Base-by-base conservation (phyloP, 2,888 invertebrate species). In the Argynnis bischoffii region DNA sequence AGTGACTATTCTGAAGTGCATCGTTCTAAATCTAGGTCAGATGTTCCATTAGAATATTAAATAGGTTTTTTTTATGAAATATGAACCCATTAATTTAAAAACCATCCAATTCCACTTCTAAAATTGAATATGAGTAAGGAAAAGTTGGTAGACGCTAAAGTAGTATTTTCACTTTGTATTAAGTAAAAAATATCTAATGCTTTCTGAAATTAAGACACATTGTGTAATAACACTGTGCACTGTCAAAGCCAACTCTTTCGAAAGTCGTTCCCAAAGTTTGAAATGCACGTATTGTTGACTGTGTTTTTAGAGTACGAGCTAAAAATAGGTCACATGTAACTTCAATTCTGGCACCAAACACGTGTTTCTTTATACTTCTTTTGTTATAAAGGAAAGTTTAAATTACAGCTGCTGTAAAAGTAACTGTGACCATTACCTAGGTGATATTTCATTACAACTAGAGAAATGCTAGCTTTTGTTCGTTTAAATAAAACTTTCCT, bases 1-100 rank as follows among this genome's bases (percentile, higher is more conserved):
- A 67, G 46, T 54, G 63, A 53, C 47, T 51, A 53, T 35, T 65
- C 55, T 46, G 46, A 67, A 48, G 63, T 67, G 63, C 67, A 63
- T 59, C 54, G 67, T 46, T 67, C 63, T 18, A 54, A n/a, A 63
- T 57, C 54, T 53, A 18, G 54, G 63, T 57, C 57, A 46, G n/a
- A 15, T 21, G 51, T 57, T 56, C 18, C 21, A 41, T 56, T 56
- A 56, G 4, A 41, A 41, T 41, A 41, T 41, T 41, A 41, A 41
- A 41, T 11, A 8, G 8, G 35, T 41, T 8, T 41, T 41, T 41
- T 41, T 41, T 1, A 41, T 41, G 35, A 41, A 11, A 41, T 11
- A 41, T 8, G 35, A 41, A 11, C 35, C 2, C 35, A 41, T 41
- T 11, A 41, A 41, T 11, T 11, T 8, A 41, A 41, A 41, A 41